Evolutionary conservation across 2,888 invertebrate species (phyloP).

Genomic region (Lasioglossum morio): DNA sequence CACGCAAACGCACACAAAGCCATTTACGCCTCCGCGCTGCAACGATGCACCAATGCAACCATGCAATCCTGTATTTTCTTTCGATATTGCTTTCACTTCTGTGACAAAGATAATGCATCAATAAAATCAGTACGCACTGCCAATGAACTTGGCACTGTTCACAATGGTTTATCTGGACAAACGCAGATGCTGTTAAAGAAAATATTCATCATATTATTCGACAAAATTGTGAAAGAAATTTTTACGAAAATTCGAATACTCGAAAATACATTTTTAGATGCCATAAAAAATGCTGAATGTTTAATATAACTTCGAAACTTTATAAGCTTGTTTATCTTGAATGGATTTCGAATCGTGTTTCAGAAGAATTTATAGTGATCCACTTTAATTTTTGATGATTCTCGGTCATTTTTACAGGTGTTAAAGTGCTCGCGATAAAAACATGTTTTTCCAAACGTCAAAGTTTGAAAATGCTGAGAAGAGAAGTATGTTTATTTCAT

Average conservation of each 20-base stretch:
- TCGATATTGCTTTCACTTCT: background rate
- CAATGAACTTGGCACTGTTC: background rate
- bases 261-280: background rate
- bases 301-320: background rate
- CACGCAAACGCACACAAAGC: slow-evolving; percentile 26
- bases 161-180: background rate
- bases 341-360: background rate
- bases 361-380: background rate
- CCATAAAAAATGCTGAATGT: background rate
- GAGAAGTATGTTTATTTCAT: background rate
- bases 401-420: background rate
- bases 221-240: background rate
- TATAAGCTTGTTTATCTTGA: background rate
- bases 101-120: background rate
- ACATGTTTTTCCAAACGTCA: background rate
- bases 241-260: background rate
- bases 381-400: background rate
- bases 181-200: background rate
- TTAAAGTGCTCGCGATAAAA: background rate
- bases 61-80: background rate
- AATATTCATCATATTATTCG: background rate
- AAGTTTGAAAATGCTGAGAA: background rate
- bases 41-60: background rate
- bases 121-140: background rate
- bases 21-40: background rate